Evolutionary conservation across 2,113 vertebrate genomes (phyloP).

Genomic region (Microcebus ravelobensis): DNA sequence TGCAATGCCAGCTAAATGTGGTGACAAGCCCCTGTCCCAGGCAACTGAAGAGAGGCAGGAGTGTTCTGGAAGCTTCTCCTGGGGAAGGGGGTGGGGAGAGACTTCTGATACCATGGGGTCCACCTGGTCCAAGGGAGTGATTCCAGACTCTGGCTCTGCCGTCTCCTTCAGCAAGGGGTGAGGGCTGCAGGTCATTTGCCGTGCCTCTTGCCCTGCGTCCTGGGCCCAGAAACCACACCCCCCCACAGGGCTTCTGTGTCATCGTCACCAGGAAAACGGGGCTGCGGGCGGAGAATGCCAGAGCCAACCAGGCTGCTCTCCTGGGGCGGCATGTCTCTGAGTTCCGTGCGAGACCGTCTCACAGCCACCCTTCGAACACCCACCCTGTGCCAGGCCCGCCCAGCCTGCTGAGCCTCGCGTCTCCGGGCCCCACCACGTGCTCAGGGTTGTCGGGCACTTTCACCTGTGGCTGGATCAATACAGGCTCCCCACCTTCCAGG

Average conservation of each 20-base stretch:
- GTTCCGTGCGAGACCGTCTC: accelerated
- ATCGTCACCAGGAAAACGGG: neutral
- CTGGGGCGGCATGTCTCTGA: accelerated
- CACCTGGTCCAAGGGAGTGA: neutral
- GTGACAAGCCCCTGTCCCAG: slow-evolving; percentile 53
- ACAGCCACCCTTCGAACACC: neutral
- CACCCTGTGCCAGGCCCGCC: neutral
- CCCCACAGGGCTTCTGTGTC: neutral
- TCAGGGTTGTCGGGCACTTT: accelerated
- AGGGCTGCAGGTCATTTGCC: neutral
- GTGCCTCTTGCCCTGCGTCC: neutral
- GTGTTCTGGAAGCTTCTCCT: slow-evolving; percentile 32
- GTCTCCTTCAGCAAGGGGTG: neutral
- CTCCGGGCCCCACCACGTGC: accelerated
- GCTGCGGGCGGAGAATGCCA: neutral
- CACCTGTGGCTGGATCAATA: neutral
- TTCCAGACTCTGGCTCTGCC: neutral
- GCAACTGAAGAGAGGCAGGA: slow-evolving; percentile 16
- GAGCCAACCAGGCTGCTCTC: neutral
- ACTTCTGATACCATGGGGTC: neutral
- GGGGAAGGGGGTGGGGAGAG: neutral
- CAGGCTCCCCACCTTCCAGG: neutral
- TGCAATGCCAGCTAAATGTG: slow-evolving; percentile 39
- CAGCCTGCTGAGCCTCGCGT: accelerated
- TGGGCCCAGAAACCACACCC: neutral